A percentile compares a stretch with the other conserved stretches of the same genome.
Conservation (phyloP, 2,888 invertebrate species). For the Dolichopus griseipennis region DNA sequence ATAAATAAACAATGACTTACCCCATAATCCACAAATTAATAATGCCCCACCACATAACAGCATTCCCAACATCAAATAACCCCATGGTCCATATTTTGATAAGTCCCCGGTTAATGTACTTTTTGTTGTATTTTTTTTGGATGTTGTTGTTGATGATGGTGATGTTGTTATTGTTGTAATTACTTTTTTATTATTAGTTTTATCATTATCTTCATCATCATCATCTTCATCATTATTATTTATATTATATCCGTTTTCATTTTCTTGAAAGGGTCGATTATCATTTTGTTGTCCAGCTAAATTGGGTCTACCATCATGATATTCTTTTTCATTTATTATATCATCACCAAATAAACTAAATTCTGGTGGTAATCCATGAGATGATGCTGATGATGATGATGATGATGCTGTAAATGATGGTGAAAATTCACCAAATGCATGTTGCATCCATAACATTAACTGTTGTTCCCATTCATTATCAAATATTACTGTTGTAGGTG, state of each 20-base stretch:
- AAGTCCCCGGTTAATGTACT: slow-evolving; percentile 49
- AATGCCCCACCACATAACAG: slow-evolving; percentile 59
- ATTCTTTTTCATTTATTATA: slow-evolving; percentile 26
- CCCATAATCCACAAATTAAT: slow-evolving; percentile 63
- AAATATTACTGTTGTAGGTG: slow-evolving; percentile 32
- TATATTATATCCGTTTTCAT: slow-evolving; percentile 18
- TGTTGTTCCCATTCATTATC: slow-evolving; percentile 36
- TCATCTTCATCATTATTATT: slow-evolving; percentile 14
- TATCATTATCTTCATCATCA: slow-evolving; percentile 8
- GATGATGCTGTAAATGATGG: slow-evolving; percentile 20
- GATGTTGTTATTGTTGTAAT: neutral
- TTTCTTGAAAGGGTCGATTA: neutral
- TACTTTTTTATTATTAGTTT: neutral
- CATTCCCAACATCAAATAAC: slow-evolving; percentile 62
- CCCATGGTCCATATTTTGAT: slow-evolving; percentile 65
- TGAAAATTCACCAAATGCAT: slow-evolving; percentile 30
- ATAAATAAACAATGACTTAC: no score
- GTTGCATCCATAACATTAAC: neutral
- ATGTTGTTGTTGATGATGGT: neutral
- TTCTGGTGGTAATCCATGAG: slow-evolving; percentile 15
- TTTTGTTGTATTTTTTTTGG: slow-evolving; percentile 35
- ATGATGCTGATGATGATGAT: neutral
- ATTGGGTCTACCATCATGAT: slow-evolving; percentile 13
- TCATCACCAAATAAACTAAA: slow-evolving; percentile 22
- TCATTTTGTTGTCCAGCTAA: slow-evolving; percentile 2